A percentile compares a stretch with the other conserved stretches of the same genome.
Conservation (phyloP, 2,113 vertebrate species). For the Raphicerus campestris region DNA sequence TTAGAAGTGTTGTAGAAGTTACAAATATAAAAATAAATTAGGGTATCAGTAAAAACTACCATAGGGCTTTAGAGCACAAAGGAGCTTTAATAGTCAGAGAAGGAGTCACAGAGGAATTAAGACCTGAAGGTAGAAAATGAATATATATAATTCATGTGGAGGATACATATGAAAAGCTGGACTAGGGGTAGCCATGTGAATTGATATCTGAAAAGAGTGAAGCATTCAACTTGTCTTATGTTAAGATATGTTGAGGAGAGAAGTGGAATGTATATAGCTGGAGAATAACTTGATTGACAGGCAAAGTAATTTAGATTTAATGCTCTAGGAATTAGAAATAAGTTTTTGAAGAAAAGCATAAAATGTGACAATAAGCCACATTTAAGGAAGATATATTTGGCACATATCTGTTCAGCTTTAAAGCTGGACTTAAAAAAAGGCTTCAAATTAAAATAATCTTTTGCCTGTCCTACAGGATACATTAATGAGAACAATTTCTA, state of each 20-base stretch:
- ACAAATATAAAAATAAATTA: slow-evolving; percentile 11
- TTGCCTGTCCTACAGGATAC: not conserved
- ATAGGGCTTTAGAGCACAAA: not conserved
- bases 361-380: slow-evolving; percentile 28
- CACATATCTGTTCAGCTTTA: slow-evolving; percentile 17
- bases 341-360: slow-evolving; percentile 23
- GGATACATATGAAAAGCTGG: not conserved
- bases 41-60: not conserved
- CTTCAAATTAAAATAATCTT: slow-evolving; percentile 10
- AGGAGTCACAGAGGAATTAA: not conserved
- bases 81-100: not conserved
- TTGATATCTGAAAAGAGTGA: not conserved
- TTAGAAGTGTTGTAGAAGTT: not conserved
- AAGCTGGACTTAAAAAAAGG: slow-evolving; percentile 12
- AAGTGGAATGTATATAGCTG: not conserved
- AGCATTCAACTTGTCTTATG: slow-evolving; percentile 24
- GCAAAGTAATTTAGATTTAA: slow-evolving; percentile 26
- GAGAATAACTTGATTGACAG: slow-evolving; percentile 29
- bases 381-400: slow-evolving; percentile 34
- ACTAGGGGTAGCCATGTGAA: not conserved
- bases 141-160: not conserved
- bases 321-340: slow-evolving; percentile 41
- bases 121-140: not conserved
- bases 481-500: slow-evolving; percentile 18
- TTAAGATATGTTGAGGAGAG: slow-evolving; percentile 28